Base-by-base conservation (phyloP, 2,797 vertebrate species). In the Limnodromus scolopaceus region DNA sequence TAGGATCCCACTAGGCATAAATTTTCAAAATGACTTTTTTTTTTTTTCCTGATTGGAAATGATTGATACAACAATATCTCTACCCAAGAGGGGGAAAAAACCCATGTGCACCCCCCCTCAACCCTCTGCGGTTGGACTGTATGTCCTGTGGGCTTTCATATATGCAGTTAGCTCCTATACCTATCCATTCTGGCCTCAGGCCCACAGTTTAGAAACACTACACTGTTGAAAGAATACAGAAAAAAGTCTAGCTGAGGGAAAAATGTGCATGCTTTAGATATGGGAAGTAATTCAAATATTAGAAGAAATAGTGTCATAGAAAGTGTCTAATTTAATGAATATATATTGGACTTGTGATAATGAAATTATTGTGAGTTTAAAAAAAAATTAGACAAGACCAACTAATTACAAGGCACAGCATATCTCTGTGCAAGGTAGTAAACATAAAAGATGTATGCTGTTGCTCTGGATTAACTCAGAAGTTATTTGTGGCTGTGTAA, bases 401-500 rank as follows among this genome's bases (percentile, higher is more conserved):
- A 36, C 57, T 89, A 63, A 76, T 90, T 88, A 72, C 36, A 76
- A 77, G 36, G 36, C 30, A 46, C 10, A 60, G 13, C 23, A 12
- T 90, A 53, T 84, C 54, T 92, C n/a, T 82, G 2, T 53, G 48
- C 77, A 22, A 79, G 27, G 38, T 76, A 38, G 36, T 85, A 89
- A 92, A 84, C 72, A 65, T 27, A 72, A 78, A 79, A 51, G 22
- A 32, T 53, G 55, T 36, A 39, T 68, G 83, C 49, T 84, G 48
- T 60, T 90, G 39, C 57, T 84, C 48, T 93, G 92, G 90, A 92
- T 96, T 95, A 93, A 87, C 68, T 92, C 45, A 36, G 19, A 92
- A 94, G 53, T 84, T 84, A 79, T 95, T 95, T 25, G 2, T 84
- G 60, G 68, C 55, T 80, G 9, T 77, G 84, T 93, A 92, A 96